Base-by-base conservation (phyloP, 2,113 vertebrate species). In the Garra rufa region DNA sequence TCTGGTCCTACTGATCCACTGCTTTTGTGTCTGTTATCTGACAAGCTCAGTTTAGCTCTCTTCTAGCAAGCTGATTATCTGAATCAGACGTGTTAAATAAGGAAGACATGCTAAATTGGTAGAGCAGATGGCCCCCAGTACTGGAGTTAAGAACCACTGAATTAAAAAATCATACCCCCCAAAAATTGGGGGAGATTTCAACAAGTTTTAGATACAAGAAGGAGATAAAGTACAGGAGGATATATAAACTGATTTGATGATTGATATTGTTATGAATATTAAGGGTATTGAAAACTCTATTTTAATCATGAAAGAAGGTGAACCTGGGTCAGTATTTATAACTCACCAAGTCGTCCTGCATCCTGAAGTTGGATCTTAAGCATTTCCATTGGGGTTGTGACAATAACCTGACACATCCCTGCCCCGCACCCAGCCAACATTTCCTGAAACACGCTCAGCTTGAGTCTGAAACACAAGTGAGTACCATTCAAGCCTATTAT, bases 381-480 rank as follows among this genome's bases (percentile, higher is more conserved):
- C 95, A 96, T 96, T 87, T 96, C 95, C 95, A 96, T 96, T 0
- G 95, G 95, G 9, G 94, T 96, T 44, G 95, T 96, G 59, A 96
- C 77, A 67, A 93, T 91, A 34, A 95, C 95, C 85, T 96, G 95
- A 85, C 95, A 96, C 90, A 94, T 93, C 75, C 95, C 95, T n/a
- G 95, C 95, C 65, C 94, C 95, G 55, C 95, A 96, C 28, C 95
- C 95, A 1, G 95, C 95, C 88, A 96, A 17, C 95, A 96, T 96
- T 90, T 96, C 95, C 89, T 93, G 95, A 30, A 93, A 89, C 43
- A 96, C 91, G 0, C 91, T 95, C 69, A 96, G 86, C 55, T 81
- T 92, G 43, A 91, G 89, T 55, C 94, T 95, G 82, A 67, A 79
- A 89, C 48, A 82, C 61, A 81, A 11, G 9, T 17, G 59, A 34